Percentiles rank a stretch among this genome's conserved stretches.
Evolutionary conservation across 2,888 invertebrate species (phyloP).

Genomic region (Odontomyia ornata): DNA sequence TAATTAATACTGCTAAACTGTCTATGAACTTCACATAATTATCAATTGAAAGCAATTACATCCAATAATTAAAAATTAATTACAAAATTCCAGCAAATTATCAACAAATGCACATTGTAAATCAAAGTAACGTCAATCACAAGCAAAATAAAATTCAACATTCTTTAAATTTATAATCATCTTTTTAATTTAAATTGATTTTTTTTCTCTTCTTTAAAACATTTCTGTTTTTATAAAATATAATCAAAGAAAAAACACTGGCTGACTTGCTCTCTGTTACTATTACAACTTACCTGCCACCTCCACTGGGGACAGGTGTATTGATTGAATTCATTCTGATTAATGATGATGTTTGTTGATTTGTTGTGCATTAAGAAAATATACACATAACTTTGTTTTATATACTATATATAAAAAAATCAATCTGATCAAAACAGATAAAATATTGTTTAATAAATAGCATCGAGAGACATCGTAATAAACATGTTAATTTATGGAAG

Average conservation of each 20-base stretch:
- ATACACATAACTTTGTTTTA: slow-evolving; percentile 27
- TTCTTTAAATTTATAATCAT: too few species aligned
- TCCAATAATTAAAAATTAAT: too few species aligned
- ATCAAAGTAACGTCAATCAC: neutral
- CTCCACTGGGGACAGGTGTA: slow-evolving; percentile 51
- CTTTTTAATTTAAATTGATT: neutral
- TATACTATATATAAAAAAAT: too few species aligned
- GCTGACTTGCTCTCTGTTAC: neutral
- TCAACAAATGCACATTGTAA: neutral
- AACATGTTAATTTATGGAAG: too few species aligned
- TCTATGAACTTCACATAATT: too few species aligned
- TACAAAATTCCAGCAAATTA: too few species aligned
- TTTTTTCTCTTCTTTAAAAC: neutral
- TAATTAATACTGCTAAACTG: too few species aligned
- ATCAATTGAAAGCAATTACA: too few species aligned
- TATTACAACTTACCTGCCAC: slow-evolving; percentile 51
- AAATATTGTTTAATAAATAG: neutral
- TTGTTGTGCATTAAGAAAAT: slow-evolving; percentile 47
- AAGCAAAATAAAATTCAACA: neutral
- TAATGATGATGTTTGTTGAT: slow-evolving; percentile 38
- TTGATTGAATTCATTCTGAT: slow-evolving; percentile 30
- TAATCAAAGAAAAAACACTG: neutral
- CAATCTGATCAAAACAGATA: slow-evolving; percentile 22
- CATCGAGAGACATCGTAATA: neutral
- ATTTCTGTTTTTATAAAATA: neutral